phyloP scores from a whole-genome alignment of 1,140 invertebrate genomes.

The Formica selysi region DNA sequence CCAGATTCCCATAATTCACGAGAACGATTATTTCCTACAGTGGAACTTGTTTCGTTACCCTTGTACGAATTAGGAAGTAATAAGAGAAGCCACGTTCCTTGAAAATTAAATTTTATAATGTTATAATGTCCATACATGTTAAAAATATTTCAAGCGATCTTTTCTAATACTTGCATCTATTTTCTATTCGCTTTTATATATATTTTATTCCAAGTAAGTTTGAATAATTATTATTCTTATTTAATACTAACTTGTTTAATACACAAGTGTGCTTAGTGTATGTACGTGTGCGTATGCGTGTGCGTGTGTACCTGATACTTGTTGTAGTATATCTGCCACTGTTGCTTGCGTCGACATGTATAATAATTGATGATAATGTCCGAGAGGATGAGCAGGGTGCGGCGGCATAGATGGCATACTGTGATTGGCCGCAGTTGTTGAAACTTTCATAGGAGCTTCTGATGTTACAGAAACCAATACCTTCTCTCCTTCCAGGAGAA shows the following conservation, averaged over 20 bases:
- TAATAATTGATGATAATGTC: slow-evolving; percentile 89
- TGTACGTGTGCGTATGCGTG: not conserved
- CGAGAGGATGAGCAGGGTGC: slow-evolving; percentile 85
- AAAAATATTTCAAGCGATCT: not conserved
- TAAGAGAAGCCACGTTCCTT: slow-evolving; percentile 83
- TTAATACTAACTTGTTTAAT: not conserved
- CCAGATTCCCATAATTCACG: slow-evolving; percentile 86
- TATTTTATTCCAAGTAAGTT: not conserved
- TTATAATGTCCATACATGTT: not conserved
- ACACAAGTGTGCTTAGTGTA: not conserved
- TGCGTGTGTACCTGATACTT: slow-evolving; percentile 86
- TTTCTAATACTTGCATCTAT: not conserved
- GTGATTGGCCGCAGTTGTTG: slow-evolving; percentile 76
- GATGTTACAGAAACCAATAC: slow-evolving; percentile 91
- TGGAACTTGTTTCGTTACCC: slow-evolving; percentile 80
- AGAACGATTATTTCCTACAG: slow-evolving; percentile 74
- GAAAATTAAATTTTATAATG: not conserved
- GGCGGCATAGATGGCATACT: slow-evolving; percentile 81
- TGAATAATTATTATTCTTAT: slow-evolving; percentile 10
- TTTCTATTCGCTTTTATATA: not conserved
- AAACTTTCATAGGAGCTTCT: slow-evolving; percentile 83
- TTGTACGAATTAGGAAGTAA: slow-evolving; percentile 82
- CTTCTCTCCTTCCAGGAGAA: slow-evolving; percentile 95
- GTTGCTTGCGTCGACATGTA: slow-evolving; percentile 92
- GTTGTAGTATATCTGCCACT: slow-evolving; percentile 87